These are phyloP conservation scores for Eledone cirrhosa DNA, from an alignment of 2,888 invertebrate genomes.

Conservation along the genomic window DNA sequence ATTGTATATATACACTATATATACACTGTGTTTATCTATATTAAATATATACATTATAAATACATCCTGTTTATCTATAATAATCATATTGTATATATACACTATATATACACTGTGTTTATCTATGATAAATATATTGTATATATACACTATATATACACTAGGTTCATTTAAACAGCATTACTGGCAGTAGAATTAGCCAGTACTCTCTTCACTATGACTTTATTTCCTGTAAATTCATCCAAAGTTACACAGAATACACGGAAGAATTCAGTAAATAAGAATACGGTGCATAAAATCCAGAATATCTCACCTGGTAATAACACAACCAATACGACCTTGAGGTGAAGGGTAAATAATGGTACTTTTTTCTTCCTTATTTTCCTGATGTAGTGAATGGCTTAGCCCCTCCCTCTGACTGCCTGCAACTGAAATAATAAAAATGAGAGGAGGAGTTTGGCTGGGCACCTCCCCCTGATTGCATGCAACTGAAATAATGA, in stretches of 20 bases:
- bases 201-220: slow-evolving; percentile 48
- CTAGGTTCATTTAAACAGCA: slow-evolving; percentile 49
- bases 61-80: background rate
- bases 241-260: background rate
- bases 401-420: background rate
- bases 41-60: too few relatives aligned
- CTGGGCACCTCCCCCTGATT: too few relatives aligned
- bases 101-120: too few relatives aligned
- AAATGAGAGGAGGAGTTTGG: background rate
- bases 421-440: background rate
- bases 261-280: too few relatives aligned
- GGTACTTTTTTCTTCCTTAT: slow-evolving; percentile 44
- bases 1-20: too few relatives aligned
- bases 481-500: too few relatives aligned
- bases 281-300: too few relatives aligned
- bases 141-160: too few relatives aligned
- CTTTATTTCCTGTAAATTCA: slow-evolving; percentile 22
- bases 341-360: slow-evolving; percentile 44
- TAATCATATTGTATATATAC: background rate
- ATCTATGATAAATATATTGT: too few relatives aligned
- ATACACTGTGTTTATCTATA: too few relatives aligned
- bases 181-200: slow-evolving; percentile 50
- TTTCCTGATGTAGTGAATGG: slow-evolving; percentile 14
- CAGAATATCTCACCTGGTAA: slow-evolving; percentile 42
- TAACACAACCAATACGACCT: slow-evolving; percentile 47